Conservation (phyloP, 2,888 invertebrate species). For the Folsomia candida region DNA sequence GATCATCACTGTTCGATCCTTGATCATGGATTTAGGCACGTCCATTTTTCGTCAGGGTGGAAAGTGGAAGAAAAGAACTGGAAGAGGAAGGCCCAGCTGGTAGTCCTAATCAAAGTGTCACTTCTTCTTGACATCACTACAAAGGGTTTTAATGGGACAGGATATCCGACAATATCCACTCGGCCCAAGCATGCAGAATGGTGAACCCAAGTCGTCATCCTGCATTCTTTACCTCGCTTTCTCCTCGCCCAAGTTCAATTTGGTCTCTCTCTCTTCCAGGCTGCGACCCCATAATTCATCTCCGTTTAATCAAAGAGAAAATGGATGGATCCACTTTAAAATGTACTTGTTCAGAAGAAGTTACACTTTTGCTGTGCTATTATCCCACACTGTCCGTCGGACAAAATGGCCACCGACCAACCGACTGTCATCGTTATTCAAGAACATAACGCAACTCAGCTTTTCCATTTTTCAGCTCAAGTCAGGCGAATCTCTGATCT, state of each 20-base stretch:
- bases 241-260: neutral
- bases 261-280: no score
- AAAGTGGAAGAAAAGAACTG: constrained; percentile 9
- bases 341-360: neutral
- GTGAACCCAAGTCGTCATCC: neutral
- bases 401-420: neutral
- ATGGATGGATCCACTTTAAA: neutral
- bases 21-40: neutral
- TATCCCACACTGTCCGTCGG: neutral
- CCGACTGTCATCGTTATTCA: neutral
- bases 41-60: neutral
- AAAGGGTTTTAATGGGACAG: constrained; percentile 13
- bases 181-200: neutral
- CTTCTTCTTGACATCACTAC: constrained; percentile 6
- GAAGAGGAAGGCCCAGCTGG: neutral
- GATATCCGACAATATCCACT: neutral
- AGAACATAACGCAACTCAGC: neutral
- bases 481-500: neutral
- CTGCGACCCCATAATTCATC: neutral
- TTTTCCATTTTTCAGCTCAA: neutral
- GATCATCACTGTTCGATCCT: neutral
- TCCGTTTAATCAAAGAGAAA: neutral
- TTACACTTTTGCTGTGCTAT: no score
- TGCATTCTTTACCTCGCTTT: neutral
- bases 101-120: constrained; percentile 16